phyloP scores from a whole-genome alignment of 2,113 vertebrate genomes.

The Prochilodus magdalenae region DNA sequence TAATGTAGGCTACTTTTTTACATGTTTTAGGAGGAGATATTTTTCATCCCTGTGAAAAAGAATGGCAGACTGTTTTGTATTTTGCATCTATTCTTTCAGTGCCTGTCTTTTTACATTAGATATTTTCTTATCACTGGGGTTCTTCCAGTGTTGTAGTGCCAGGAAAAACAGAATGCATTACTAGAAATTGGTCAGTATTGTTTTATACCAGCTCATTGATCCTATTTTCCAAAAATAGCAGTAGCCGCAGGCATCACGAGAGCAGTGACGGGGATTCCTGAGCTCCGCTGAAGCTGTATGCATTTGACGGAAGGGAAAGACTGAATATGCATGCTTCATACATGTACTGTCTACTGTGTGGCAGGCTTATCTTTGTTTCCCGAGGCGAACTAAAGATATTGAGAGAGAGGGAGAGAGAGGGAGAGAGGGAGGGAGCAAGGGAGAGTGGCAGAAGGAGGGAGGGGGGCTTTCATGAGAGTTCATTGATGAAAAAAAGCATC shows the following conservation, averaged over 20 bases:
- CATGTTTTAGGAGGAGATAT: constrained; percentile 32
- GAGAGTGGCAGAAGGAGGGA: not conserved
- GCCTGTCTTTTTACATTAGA: constrained; percentile 27
- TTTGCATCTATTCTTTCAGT: constrained; percentile 16
- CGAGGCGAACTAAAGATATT: not conserved
- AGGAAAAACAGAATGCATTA: not conserved
- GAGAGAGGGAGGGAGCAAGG: not conserved
- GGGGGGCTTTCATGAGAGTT: constrained; percentile 35
- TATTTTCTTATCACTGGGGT: constrained; percentile 27
- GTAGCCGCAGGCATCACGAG: constrained; percentile 24
- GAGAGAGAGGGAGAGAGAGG: not conserved
- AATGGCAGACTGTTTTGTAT: constrained; percentile 17
- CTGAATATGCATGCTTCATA: not conserved
- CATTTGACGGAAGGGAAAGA: not conserved
- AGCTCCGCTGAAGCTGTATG: constrained; percentile 5
- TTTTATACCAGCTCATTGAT: constrained; percentile 20
- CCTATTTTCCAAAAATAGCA: constrained; percentile 20
- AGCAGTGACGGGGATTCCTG: constrained; percentile 2
- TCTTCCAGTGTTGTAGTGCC: not conserved
- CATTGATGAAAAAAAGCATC: constrained; percentile 48
- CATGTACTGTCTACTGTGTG: not conserved
- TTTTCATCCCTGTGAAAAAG: constrained; percentile 41
- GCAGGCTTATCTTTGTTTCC: not conserved
- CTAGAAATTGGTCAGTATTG: not conserved
- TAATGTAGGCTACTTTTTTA: constrained; percentile 22